A percentile compares a stretch with the other conserved stretches of the same genome.
Evolutionary conservation across 2,113 vertebrate genomes (phyloP).

Genomic region (Menura novaehollandiae): DNA sequence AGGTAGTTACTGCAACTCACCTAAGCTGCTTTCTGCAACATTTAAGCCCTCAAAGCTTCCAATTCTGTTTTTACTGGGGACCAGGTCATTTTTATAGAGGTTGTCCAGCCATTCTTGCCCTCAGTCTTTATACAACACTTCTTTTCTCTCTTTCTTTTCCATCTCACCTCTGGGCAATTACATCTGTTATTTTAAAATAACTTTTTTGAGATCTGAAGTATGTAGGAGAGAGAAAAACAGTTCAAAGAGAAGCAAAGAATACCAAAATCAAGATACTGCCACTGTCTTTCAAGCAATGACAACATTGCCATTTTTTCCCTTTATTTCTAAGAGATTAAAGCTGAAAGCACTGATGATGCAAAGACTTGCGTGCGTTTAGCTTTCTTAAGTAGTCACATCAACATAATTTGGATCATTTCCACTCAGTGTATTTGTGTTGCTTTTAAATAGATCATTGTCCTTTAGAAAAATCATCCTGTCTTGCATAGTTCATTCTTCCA

Average conservation of each 20-base stretch:
- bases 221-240: neutral
- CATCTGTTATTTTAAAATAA: neutral
- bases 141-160: neutral
- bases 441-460: neutral
- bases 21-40: neutral
- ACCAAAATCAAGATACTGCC: neutral
- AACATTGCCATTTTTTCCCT: neutral
- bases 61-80: neutral
- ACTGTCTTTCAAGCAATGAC: neutral
- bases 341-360: neutral
- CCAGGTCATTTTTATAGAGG: neutral
- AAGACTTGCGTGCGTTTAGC: neutral
- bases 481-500: neutral
- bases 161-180: neutral
- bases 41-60: neutral
- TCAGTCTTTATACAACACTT: neutral
- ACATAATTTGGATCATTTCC: neutral
- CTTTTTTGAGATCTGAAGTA: neutral
- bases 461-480: neutral
- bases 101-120: neutral
- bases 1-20: neutral
- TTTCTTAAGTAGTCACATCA: neutral
- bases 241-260: slow-evolving; percentile 20
- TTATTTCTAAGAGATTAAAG: slow-evolving; percentile 5
- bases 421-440: neutral